Conservation (phyloP, 2,797 vertebrate species). For the Falco novaeseelandiae region DNA sequence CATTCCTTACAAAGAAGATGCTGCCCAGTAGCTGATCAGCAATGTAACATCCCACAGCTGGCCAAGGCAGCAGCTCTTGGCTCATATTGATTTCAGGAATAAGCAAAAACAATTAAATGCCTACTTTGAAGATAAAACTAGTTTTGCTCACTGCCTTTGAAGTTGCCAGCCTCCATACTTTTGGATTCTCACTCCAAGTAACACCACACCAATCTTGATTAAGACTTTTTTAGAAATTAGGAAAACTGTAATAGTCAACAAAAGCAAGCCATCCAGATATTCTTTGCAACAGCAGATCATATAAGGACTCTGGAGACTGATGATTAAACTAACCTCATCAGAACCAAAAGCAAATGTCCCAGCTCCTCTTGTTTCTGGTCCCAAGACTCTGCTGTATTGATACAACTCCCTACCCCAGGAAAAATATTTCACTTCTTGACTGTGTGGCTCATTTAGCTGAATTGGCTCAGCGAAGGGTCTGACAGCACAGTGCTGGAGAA, state of each 20-base stretch:
- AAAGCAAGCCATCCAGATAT: not conserved
- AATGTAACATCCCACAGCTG: not conserved
- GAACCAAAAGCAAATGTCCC: not conserved
- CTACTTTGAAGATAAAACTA: not conserved
- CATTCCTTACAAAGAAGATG: not conserved
- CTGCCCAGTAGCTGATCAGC: not conserved
- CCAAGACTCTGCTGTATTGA: not conserved
- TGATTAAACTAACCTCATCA: not conserved
- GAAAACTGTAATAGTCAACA: not conserved
- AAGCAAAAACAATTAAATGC: not conserved
- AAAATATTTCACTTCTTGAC: not conserved
- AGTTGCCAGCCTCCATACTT: not conserved
- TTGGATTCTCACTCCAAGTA: not conserved
- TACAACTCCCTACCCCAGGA: not conserved
- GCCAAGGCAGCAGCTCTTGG: not conserved
- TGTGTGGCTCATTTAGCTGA: not conserved
- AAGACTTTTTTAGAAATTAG: not conserved
- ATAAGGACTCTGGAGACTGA: not conserved
- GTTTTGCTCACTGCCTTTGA: not conserved
- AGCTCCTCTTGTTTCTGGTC: not conserved
- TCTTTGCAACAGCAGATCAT: not conserved
- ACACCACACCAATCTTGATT: not conserved
- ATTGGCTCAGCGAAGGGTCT: not conserved
- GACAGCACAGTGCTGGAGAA: not conserved
- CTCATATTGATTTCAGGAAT: not conserved